Percentiles rank a stretch among this genome's conserved stretches.
These are phyloP conservation scores for Potorous gilbertii DNA, from an alignment of 2,797 vertebrate genomes.

Conservation along the genomic window DNA sequence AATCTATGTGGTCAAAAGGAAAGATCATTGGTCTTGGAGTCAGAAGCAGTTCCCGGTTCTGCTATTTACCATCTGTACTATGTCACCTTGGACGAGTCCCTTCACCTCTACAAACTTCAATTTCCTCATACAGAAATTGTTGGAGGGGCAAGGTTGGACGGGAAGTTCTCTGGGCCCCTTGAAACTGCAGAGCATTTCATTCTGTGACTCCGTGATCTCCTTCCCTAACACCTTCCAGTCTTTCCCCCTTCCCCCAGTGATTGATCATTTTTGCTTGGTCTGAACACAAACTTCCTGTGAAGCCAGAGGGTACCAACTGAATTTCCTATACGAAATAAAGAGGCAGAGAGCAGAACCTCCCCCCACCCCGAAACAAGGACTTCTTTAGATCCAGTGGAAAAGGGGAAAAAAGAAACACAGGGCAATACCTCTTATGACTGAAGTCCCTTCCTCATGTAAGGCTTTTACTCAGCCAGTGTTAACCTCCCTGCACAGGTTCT, in stretches of 20 bases:
- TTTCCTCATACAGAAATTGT: fast-evolving
- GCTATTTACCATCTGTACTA: neutral
- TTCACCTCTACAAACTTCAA: neutral
- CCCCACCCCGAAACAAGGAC: neutral
- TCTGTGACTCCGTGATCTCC: neutral
- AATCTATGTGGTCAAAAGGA: neutral
- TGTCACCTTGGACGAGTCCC: neutral
- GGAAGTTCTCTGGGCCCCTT: neutral
- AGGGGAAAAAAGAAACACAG: neutral
- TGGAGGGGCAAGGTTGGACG: neutral
- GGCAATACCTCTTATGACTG: neutral
- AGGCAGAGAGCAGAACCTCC: neutral
- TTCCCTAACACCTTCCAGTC: neutral
- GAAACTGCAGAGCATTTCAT: neutral
- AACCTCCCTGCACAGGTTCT: neutral
- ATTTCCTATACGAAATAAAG: neutral
- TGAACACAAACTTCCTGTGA: neutral
- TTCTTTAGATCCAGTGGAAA: constrained; percentile 52
- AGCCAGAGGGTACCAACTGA: neutral
- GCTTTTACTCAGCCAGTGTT: constrained; percentile 28
- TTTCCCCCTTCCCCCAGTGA: neutral
- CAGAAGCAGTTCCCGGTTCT: neutral
- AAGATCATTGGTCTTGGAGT: neutral
- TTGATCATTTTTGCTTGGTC: neutral
- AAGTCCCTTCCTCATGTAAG: constrained; percentile 1